These are phyloP conservation scores for Pyrgilauda ruficollis DNA, from an alignment of 2,113 vertebrate species.

Conservation along the genomic window DNA sequence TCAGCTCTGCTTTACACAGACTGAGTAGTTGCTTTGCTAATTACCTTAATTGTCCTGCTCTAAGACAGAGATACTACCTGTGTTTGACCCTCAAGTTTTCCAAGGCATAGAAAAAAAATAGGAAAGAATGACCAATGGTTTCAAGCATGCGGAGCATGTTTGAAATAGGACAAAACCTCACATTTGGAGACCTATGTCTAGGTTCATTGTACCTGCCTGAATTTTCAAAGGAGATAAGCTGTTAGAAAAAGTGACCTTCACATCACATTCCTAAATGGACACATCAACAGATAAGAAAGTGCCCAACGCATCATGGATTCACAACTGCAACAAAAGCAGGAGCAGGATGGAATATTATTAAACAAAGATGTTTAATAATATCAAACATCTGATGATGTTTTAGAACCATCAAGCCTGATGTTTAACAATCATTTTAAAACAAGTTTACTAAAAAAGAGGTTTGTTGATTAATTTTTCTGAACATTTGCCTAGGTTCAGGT, in stretches of 20 bases:
- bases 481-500: fast-evolving
- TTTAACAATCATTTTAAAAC: background rate
- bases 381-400: too few relatives aligned
- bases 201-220: background rate
- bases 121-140: background rate
- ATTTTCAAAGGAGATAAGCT: background rate
- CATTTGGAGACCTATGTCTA: background rate
- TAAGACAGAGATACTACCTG: background rate
- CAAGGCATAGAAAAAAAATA: background rate
- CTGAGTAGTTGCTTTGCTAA: background rate
- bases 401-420: background rate
- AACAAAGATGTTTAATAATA: background rate
- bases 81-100: background rate
- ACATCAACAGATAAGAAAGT: background rate
- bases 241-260: background rate
- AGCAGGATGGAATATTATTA: background rate
- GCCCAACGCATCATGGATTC: background rate
- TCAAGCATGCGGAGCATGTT: background rate
- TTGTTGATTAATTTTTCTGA: background rate
- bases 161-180: background rate
- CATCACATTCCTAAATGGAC: background rate
- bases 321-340: background rate
- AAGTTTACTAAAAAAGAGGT: background rate
- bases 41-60: background rate
- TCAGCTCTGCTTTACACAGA: background rate